A percentile compares a stretch with the other conserved stretches of the same genome.
These are phyloP conservation scores for Crotophaga sulcirostris DNA, from an alignment of 2,113 vertebrate species.

Conservation along the genomic window DNA sequence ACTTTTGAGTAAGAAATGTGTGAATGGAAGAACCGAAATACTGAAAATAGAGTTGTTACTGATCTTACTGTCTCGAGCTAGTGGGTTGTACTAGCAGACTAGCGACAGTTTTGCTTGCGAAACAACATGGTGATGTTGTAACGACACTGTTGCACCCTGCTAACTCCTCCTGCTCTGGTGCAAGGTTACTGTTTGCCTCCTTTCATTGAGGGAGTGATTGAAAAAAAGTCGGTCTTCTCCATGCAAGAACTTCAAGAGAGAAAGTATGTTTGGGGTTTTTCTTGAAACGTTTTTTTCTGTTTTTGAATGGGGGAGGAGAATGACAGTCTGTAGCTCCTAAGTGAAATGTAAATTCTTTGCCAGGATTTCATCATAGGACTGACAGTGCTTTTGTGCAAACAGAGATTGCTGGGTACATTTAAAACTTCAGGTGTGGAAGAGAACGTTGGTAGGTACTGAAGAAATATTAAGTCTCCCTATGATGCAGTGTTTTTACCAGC, in stretches of 20 bases:
- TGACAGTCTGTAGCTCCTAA: neutral
- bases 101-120: neutral
- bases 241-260: neutral
- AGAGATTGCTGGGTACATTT: neutral
- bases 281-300: neutral
- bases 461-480: neutral
- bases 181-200: neutral
- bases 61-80: neutral
- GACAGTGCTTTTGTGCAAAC: neutral
- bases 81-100: neutral
- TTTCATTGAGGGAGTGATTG: neutral
- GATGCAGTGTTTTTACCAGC: neutral
- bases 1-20: neutral
- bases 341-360: neutral
- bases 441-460: neutral
- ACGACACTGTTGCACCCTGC: neutral
- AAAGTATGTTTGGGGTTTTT: neutral
- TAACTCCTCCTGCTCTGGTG: neutral
- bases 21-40: neutral
- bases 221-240: neutral
- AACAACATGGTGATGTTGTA: neutral
- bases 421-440: neutral
- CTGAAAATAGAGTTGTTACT: neutral
- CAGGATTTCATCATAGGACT: neutral
- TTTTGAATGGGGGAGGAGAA: neutral